A percentile compares a stretch with the other conserved stretches of the same genome.
Evolutionary conservation across 2,113 vertebrate species (phyloP).

Genomic region (Physeter macrocephalus): DNA sequence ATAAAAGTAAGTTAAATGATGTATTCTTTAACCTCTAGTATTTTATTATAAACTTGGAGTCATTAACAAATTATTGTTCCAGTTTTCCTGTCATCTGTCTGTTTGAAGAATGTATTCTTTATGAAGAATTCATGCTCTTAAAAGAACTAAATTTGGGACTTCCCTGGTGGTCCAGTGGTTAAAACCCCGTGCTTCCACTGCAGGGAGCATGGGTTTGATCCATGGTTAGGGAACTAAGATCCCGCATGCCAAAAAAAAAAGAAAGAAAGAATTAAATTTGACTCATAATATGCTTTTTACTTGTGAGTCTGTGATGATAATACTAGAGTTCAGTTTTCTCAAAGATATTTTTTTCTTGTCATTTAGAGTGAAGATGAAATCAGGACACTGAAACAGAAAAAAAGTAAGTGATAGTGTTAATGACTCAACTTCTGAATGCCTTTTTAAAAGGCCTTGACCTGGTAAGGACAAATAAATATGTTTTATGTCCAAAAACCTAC

Average conservation of each 20-base stretch:
- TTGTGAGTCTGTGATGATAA: constrained; percentile 3
- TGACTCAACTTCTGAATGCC: constrained; percentile 59
- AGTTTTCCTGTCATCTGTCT: not conserved
- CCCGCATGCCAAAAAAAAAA: not conserved
- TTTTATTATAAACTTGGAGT: constrained; percentile 24
- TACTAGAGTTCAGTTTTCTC: constrained; percentile 25
- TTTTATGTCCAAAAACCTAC: constrained; percentile 25
- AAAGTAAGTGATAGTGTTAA: constrained; percentile 85
- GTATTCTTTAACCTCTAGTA: not conserved
- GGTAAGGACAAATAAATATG: constrained; percentile 59
- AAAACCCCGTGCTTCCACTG: not conserved
- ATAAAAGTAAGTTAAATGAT: constrained; percentile 12
- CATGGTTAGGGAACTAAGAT: not conserved
- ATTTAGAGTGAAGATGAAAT: constrained; percentile 89
- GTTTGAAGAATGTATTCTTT: constrained; percentile 21
- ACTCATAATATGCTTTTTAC: not conserved
- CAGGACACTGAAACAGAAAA: constrained; percentile 84
- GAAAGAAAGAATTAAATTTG: not conserved
- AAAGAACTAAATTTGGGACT: not conserved
- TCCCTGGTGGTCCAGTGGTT: not conserved
- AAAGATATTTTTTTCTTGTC: constrained; percentile 48
- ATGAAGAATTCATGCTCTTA: not conserved
- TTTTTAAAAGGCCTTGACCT: constrained; percentile 48
- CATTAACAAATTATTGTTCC: constrained; percentile 23
- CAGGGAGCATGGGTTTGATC: not conserved